phyloP scores from a whole-genome alignment of 1,140 invertebrate species.

The Laodelphax striatellus region DNA sequence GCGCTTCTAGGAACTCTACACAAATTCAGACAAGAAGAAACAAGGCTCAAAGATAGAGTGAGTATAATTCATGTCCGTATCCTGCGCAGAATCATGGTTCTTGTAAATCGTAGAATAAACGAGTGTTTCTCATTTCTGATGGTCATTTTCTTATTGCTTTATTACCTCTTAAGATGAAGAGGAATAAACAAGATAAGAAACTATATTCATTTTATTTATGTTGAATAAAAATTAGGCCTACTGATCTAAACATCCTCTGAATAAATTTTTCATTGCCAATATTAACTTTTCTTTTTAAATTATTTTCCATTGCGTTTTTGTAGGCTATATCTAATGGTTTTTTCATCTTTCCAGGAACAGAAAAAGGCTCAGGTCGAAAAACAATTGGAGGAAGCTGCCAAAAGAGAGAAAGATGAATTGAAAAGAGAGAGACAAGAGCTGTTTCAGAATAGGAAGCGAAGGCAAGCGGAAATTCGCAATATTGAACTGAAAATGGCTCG shows the following conservation, averaged over 20 bases:
- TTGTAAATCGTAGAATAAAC: no score
- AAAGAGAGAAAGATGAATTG: constrained; percentile 74
- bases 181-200: no score
- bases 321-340: background rate
- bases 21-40: constrained; percentile 91
- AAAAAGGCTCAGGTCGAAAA: constrained; percentile 82
- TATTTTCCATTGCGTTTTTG: no score
- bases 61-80: constrained; percentile 6
- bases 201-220: no score
- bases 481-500: constrained; percentile 85
- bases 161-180: no score
- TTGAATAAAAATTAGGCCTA: no score
- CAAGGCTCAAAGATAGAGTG: constrained; percentile 61
- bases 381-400: constrained; percentile 83
- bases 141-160: no score
- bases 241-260: no score
- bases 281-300: background rate
- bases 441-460: constrained; percentile 71
- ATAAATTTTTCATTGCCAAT: no score
- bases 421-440: constrained; percentile 74
- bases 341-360: constrained; percentile 43
- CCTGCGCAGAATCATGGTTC: no score
- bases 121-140: no score
- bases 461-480: constrained; percentile 76
- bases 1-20: constrained; percentile 85